phyloP scores from a whole-genome alignment of 2,797 vertebrate species.

The Rhinatrema bivittatum region DNA sequence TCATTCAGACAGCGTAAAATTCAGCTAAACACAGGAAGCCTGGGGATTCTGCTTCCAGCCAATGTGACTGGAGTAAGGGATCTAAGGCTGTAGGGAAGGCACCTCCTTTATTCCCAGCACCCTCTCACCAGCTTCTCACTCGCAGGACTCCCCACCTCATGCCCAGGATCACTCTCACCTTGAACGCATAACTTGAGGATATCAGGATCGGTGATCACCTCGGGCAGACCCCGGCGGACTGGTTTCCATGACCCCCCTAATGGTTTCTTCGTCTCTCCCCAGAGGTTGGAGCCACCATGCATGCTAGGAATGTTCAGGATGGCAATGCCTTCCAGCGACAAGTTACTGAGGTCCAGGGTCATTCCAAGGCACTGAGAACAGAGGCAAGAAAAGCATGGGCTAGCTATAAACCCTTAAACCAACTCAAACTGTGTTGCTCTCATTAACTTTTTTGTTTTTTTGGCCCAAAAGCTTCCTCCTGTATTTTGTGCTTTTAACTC shows the following conservation, averaged over 20 bases:
- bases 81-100: too few species aligned
- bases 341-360: conserved; percentile 63
- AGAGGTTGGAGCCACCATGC: conserved; percentile 90
- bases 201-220: conserved; percentile 73
- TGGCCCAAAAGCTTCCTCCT: too few species aligned
- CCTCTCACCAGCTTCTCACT: too few species aligned
- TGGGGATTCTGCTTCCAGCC: too few species aligned
- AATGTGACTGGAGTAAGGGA: too few species aligned
- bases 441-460: too few species aligned
- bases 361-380: conserved; percentile 69
- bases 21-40: too few species aligned
- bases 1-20: too few species aligned
- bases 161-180: conserved; percentile 65
- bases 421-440: not conserved
- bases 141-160: too few species aligned
- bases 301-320: conserved; percentile 93
- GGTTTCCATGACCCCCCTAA: conserved; percentile 50
- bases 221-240: conserved; percentile 41
- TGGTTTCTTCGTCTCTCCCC: conserved; percentile 79
- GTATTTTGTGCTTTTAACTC: too few species aligned
- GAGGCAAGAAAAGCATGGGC: not conserved
- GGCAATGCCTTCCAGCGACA: conserved; percentile 77
- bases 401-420: not conserved
- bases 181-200: conserved; percentile 75
- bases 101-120: too few species aligned